A percentile compares a stretch with the other conserved stretches of the same genome.
Conservation (phyloP, 2,113 vertebrate species). For the Chaetops frenatus region DNA sequence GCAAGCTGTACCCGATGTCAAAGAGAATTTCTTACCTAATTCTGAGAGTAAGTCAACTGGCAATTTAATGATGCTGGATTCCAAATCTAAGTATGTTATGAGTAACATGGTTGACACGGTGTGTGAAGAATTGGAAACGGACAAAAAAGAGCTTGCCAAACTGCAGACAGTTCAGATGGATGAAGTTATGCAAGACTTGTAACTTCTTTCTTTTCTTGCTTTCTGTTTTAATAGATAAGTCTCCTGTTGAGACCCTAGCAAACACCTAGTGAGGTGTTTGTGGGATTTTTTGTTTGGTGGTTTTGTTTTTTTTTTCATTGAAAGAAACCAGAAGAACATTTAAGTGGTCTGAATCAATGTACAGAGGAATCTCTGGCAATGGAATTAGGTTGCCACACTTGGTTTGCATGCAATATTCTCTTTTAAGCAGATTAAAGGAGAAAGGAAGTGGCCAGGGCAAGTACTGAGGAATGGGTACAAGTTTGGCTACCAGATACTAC, state of each 20-base stretch:
- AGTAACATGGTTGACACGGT: slow-evolving; percentile 84
- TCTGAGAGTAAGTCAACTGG: slow-evolving; percentile 77
- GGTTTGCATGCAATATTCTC: slow-evolving; percentile 56
- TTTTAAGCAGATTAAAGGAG: slow-evolving; percentile 57
- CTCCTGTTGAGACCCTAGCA: slow-evolving; percentile 42
- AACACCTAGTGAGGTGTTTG: not conserved
- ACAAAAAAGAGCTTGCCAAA: slow-evolving; percentile 96
- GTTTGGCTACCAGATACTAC: slow-evolving; percentile 54
- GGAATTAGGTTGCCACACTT: slow-evolving; percentile 32
- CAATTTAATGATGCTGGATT: slow-evolving; percentile 75
- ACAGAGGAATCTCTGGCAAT: slow-evolving; percentile 27
- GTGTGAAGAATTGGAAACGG: slow-evolving; percentile 90
- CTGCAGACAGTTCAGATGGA: slow-evolving; percentile 97
- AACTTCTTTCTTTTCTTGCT: slow-evolving; percentile 49
- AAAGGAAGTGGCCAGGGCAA: slow-evolving; percentile 22
- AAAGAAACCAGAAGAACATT: slow-evolving; percentile 51
- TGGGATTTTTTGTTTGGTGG: not conserved
- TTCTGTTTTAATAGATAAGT: slow-evolving; percentile 52
- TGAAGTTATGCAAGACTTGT: slow-evolving; percentile 94
- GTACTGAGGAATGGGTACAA: slow-evolving; percentile 5
- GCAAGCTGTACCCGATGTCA: slow-evolving; percentile 79
- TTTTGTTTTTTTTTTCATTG: not conserved
- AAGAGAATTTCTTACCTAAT: slow-evolving; percentile 83
- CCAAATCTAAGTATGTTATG: slow-evolving; percentile 81
- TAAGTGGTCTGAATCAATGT: slow-evolving; percentile 21